phyloP scores from a whole-genome alignment of 2,888 invertebrate species.

The Lycaena phlaeas region DNA sequence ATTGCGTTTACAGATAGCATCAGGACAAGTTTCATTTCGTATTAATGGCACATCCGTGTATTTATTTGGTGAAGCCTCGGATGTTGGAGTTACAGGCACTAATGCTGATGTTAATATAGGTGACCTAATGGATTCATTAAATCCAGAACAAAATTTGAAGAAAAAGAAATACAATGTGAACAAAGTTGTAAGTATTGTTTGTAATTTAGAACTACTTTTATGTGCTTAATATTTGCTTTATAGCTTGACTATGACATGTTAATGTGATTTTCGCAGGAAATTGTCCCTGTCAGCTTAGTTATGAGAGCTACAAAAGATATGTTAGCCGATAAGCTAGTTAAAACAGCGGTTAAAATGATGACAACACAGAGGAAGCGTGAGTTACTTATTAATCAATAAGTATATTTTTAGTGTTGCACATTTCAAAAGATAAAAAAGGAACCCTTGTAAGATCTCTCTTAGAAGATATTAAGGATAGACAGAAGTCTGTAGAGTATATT shows the following conservation, averaged over 20 bases:
- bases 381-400: too few relatives aligned
- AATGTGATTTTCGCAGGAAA: too few relatives aligned
- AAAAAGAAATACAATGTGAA: constrained; percentile 54
- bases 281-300: constrained; percentile 74
- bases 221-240: too few relatives aligned
- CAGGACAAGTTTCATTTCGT: constrained; percentile 81
- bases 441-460: too few relatives aligned
- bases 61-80: constrained; percentile 75
- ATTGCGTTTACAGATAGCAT: constrained; percentile 74
- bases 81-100: constrained; percentile 68
- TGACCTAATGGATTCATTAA: constrained; percentile 60
- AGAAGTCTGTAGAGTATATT: too few relatives aligned
- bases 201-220: too few relatives aligned
- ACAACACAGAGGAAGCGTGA: constrained; percentile 77
- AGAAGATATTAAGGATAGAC: too few relatives aligned
- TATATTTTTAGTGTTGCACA: too few relatives aligned
- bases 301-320: constrained; percentile 75
- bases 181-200: constrained; percentile 38
- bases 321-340: constrained; percentile 62
- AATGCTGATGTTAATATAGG: constrained; percentile 66
- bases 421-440: too few relatives aligned
- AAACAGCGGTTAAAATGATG: constrained; percentile 73
- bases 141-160: constrained; percentile 50
- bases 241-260: too few relatives aligned
- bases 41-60: constrained; percentile 77